A percentile compares a stretch with the other conserved stretches of the same genome.
These are phyloP conservation scores for Alcis repandata DNA, from an alignment of 2,888 invertebrate species.

Conservation along the genomic window DNA sequence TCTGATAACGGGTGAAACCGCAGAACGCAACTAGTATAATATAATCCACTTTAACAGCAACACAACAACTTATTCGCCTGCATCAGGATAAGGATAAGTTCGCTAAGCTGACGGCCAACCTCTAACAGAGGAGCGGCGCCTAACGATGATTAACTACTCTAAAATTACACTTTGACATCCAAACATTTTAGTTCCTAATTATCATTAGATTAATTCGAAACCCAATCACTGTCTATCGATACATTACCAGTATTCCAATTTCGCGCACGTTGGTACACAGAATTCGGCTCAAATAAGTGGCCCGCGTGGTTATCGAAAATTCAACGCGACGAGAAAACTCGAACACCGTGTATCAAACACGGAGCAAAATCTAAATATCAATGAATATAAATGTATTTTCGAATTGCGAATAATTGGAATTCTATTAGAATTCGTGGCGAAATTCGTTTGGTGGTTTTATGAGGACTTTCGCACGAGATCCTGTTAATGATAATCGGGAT, in stretches of 20 bases:
- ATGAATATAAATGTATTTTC: slow-evolving; percentile 51
- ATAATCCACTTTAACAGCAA: too few relatives aligned
- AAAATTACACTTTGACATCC: too few relatives aligned
- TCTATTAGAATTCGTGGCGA: slow-evolving; percentile 40
- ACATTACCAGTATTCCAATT: slow-evolving; percentile 63
- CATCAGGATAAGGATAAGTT: too few relatives aligned
- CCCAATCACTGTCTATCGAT: slow-evolving; percentile 14
- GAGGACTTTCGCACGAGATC: slow-evolving; percentile 28
- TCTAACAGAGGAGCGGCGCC: too few relatives aligned
- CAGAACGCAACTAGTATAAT: too few relatives aligned
- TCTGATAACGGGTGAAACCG: too few relatives aligned
- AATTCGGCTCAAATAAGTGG: slow-evolving; percentile 72
- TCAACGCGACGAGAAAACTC: slow-evolving; percentile 55
- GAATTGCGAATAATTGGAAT: slow-evolving; percentile 48
- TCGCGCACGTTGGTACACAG: slow-evolving; percentile 70
- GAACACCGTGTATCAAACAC: slow-evolving; percentile 55
- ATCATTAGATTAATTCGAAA: neutral
- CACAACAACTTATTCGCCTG: too few relatives aligned
- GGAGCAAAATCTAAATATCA: slow-evolving; percentile 50
- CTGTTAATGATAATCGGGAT: slow-evolving; percentile 25
- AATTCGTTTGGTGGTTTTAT: slow-evolving; percentile 40
- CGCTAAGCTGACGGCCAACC: too few relatives aligned
- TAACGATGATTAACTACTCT: too few relatives aligned
- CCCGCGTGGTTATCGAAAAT: slow-evolving; percentile 70
- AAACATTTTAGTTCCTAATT: neutral